Percentiles rank a stretch among this genome's conserved stretches.
Conservation (phyloP, 2,888 invertebrate genomes). For the Catocala fraxini region DNA sequence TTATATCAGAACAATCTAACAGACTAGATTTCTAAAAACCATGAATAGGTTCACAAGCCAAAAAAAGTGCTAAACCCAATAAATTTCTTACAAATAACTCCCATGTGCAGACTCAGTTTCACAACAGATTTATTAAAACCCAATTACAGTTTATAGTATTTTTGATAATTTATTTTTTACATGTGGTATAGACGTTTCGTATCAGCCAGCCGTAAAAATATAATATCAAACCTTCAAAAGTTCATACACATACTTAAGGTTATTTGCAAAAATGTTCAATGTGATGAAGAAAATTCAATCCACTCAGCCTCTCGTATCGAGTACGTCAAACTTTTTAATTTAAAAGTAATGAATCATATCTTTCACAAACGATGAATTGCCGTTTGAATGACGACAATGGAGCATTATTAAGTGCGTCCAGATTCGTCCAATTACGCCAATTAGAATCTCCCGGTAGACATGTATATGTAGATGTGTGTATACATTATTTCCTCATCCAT, state of each 20-base stretch:
- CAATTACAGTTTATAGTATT: constrained; percentile 8
- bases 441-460: constrained; percentile 83
- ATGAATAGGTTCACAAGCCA: too few relatives aligned
- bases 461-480: constrained; percentile 65
- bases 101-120: too few relatives aligned
- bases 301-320: constrained; percentile 12
- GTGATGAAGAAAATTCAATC: constrained; percentile 21
- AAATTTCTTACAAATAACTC: too few relatives aligned
- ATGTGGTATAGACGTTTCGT: not conserved
- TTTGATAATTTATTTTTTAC: not conserved
- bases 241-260: constrained; percentile 5
- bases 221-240: not conserved
- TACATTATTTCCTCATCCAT: constrained; percentile 85
- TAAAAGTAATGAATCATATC: constrained; percentile 82
- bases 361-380: constrained; percentile 84
- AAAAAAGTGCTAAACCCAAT: too few relatives aligned
- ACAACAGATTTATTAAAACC: not conserved
- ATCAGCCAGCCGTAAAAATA: not conserved
- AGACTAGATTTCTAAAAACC: too few relatives aligned
- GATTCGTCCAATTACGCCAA: constrained; percentile 87
- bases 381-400: constrained; percentile 84
- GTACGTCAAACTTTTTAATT: constrained; percentile 70
- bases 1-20: too few relatives aligned
- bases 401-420: constrained; percentile 85
- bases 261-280: constrained; percentile 17